A percentile compares a stretch with the other conserved stretches of the same genome.
Evolutionary conservation across 2,113 vertebrate genomes (phyloP).

Genomic region (Nothocercus nigrocapillus): DNA sequence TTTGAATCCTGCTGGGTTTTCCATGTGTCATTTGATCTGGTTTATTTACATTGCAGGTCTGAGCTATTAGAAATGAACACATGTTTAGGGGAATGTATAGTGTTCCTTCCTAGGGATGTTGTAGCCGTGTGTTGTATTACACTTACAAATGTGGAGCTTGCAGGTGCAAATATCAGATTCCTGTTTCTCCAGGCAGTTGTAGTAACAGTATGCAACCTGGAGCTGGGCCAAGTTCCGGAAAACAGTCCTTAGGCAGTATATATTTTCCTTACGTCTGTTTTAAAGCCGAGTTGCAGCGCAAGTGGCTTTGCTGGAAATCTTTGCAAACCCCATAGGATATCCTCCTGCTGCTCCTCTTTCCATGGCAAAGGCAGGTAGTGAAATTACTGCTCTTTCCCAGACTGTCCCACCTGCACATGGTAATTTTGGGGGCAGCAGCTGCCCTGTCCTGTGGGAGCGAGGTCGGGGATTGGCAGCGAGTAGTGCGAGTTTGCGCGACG

Average conservation of each 20-base stretch:
- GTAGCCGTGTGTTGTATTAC: accelerated
- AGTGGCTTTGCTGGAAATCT: neutral
- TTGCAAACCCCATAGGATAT: neutral
- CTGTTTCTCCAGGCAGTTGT: neutral
- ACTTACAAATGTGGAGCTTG: neutral
- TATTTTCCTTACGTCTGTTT: neutral
- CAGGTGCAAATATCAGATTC: slow-evolving; percentile 26
- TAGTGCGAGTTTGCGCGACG: accelerated
- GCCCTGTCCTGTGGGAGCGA: accelerated
- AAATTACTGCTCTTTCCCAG: neutral
- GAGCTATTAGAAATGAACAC: neutral
- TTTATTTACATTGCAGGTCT: neutral
- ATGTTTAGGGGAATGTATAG: accelerated
- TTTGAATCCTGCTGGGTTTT: neutral
- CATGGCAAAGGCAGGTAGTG: neutral
- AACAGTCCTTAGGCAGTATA: neutral
- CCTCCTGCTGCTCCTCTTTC: neutral
- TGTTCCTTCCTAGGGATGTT: neutral
- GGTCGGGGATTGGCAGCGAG: accelerated
- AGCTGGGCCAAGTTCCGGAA: neutral
- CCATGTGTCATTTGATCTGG: neutral
- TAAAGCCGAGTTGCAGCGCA: neutral
- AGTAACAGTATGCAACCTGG: slow-evolving; percentile 10
- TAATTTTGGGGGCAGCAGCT: neutral
- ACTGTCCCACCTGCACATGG: neutral